Percentiles rank a stretch among this genome's conserved stretches.
Conservation (phyloP, 2,888 invertebrate genomes). For the Eupithecia insigniata region DNA sequence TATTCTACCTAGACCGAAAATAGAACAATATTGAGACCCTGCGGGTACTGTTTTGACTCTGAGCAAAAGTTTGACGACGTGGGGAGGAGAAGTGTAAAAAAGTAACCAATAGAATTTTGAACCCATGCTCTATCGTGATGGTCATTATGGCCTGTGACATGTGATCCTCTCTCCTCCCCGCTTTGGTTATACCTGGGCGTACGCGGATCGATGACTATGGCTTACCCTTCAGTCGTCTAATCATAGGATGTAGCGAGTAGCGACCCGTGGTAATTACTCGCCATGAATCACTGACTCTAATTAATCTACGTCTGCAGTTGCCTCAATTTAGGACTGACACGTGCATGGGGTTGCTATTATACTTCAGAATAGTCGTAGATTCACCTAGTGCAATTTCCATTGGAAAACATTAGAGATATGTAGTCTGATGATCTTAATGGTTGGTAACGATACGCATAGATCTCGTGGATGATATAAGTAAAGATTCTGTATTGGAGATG, state of each 20-base stretch:
- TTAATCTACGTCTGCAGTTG: slow-evolving; percentile 21
- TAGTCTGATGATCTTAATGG: neutral
- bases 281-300: slow-evolving; percentile 28
- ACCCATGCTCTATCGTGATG: too few species aligned
- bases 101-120: too few species aligned
- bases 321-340: slow-evolving; percentile 22
- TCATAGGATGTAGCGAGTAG: slow-evolving; percentile 19
- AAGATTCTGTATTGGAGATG: neutral
- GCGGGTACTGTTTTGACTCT: too few species aligned
- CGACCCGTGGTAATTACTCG: slow-evolving; percentile 22
- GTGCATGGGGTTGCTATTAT: slow-evolving; percentile 15
- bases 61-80: too few species aligned
- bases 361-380: neutral
- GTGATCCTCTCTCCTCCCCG: neutral
- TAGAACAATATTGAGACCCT: too few species aligned
- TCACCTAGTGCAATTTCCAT: neutral
- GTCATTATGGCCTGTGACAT: neutral
- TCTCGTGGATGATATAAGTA: neutral
- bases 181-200: neutral
- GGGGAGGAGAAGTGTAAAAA: too few species aligned
- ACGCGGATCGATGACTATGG: neutral
- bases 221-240: neutral
- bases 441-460: too few species aligned
- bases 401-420: neutral
- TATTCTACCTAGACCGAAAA: too few species aligned